Evolutionary conservation across 1,140 invertebrate genomes (phyloP), one percentile per base, ranked within the genome.

Genomic region (Belonocnema kinseyi): DNA sequence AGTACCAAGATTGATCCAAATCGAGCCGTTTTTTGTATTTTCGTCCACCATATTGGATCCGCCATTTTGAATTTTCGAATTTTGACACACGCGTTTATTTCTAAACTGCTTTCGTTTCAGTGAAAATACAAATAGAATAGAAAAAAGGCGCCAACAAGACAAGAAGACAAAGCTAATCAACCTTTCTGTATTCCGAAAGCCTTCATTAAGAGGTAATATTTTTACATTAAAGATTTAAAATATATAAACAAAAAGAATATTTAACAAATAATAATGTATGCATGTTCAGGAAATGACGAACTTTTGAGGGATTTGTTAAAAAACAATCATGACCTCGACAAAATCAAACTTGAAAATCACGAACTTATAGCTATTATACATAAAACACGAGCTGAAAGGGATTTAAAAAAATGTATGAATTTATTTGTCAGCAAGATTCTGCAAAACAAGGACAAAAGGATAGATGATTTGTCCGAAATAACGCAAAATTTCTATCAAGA

Each of bases 401-500:
- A 97, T 88, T 92, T 95, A 33, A 92, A 93, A 33, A 94, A 94
- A 84, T 94, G 93, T 75, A 94, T 95, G 76, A 92, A 94, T 81
- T 89, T 88, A 14, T 94, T 96, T 78, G 94, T 95, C 66, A 93
- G 93, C 71, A 94, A 94, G 78, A 93, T 96, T 53, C 91, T 94
- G 40, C 93, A 93, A 79, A 93, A 93, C 78, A 92, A 93, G 46
- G 93, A 95, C 77, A 93, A 94, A 84, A 92, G 93, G 58, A 94
- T 98, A 17, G 98, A 99, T 72, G 97, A 98, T 79, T 89, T 98
- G 13, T 97, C 97, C 0, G 97, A 99, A 86, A 92, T 95, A 21
- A 95, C 98, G 46, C 97, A 99, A 90, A 96, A 97, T 85, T 98
- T 97, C 87, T 99, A 99, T 90, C 95, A 96, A 89, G 92, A 93